Percentiles rank a stretch among this genome's conserved stretches.
Conservation (phyloP, 2,113 vertebrate species). For the Pagrus major region DNA sequence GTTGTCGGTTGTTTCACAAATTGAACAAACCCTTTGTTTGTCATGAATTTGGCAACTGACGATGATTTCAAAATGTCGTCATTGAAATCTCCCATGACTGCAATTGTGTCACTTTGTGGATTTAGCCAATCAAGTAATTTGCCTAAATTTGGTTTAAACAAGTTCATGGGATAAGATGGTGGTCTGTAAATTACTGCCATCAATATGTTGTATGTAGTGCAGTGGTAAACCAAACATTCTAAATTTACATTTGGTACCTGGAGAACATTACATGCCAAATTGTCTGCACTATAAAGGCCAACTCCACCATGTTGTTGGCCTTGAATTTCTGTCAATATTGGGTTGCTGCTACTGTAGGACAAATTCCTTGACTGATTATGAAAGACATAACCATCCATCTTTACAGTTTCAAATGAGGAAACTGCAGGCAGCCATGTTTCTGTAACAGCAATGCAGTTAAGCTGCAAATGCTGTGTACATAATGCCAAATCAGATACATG, state of each 20-base stretch:
- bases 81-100: too few species aligned
- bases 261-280: background rate
- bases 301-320: slow-evolving; percentile 5
- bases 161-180: background rate
- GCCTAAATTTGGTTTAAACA: background rate
- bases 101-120: too few species aligned
- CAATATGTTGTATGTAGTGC: background rate
- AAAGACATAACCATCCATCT: background rate
- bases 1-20: background rate
- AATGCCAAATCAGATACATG: background rate
- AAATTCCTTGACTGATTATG: background rate
- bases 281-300: background rate
- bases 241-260: background rate
- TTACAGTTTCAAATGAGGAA: background rate
- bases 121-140: too few species aligned
- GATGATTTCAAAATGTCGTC: background rate
- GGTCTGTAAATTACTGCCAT: background rate
- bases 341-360: background rate
- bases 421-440: slow-evolving; percentile 1
- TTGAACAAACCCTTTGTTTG: background rate
- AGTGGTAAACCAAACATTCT: slow-evolving; percentile 1
- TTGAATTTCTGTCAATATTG: background rate
- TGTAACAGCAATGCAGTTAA: slow-evolving; percentile 18
- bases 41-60: background rate
- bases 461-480: background rate